phyloP scores from a whole-genome alignment of 2,113 vertebrate species.

The Gambusia affinis region DNA sequence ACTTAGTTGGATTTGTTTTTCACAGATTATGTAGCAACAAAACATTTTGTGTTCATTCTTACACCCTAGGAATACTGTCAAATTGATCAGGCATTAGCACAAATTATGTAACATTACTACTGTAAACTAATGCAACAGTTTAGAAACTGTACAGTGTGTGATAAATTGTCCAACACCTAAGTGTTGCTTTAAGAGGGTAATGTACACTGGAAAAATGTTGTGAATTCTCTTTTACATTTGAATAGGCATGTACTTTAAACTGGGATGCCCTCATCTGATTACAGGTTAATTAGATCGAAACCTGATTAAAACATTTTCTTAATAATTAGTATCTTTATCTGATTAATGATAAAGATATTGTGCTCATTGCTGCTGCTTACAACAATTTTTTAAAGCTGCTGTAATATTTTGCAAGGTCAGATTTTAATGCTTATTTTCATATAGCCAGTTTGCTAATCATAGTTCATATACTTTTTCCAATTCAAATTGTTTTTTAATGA shows the following conservation, averaged over 20 bases:
- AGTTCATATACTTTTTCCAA: not conserved
- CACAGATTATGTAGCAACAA: not conserved
- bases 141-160: not conserved
- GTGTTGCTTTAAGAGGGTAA: too few species aligned
- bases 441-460: not conserved
- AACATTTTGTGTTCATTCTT: not conserved
- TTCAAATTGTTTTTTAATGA: too few species aligned
- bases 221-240: too few species aligned
- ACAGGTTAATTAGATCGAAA: too few species aligned
- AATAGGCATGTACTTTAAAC: too few species aligned
- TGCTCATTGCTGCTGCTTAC: too few species aligned
- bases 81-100: not conserved
- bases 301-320: not conserved
- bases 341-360: too few species aligned
- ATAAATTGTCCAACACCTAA: not conserved
- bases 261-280: too few species aligned
- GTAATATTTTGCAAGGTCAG: too few species aligned
- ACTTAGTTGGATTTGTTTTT: too few species aligned
- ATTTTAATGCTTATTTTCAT: not conserved
- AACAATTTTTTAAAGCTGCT: too few species aligned
- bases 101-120: not conserved
- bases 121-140: not conserved
- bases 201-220: too few species aligned
- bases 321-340: not conserved
- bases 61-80: not conserved